Percentiles rank a stretch among this genome's conserved stretches.
Conservation (phyloP, 1,140 invertebrate species). For the Ceratina japonica region DNA sequence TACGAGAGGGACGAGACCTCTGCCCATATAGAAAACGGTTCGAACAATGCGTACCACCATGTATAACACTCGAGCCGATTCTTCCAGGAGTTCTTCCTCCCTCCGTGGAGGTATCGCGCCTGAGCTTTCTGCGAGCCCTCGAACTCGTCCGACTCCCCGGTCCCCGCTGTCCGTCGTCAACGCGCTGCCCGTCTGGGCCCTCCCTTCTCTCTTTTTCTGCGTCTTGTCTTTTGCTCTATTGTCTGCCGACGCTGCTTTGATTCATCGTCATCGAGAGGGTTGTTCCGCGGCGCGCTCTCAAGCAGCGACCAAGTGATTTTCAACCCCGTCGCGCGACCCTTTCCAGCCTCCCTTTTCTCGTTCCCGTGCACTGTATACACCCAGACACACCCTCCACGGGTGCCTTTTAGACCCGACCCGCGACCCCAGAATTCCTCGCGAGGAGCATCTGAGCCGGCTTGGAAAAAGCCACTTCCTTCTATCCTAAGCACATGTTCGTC, state of each 20-base stretch:
- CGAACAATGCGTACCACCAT: constrained; percentile 53
- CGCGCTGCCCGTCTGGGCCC: constrained; percentile 25
- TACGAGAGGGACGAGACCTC: constrained; percentile 10
- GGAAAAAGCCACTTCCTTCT: neutral
- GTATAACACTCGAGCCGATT: constrained; percentile 49
- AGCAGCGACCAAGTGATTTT: constrained; percentile 69
- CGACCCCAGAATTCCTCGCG: neutral
- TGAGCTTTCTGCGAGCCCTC: constrained; percentile 40
- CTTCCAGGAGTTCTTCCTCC: constrained; percentile 42
- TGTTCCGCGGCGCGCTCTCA: constrained; percentile 59
- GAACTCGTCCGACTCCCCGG: constrained; percentile 5
- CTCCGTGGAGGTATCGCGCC: constrained; percentile 13
- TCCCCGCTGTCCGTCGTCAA: neutral
- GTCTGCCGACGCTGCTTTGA: constrained; percentile 67
- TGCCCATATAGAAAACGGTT: constrained; percentile 46
- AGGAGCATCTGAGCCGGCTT: neutral
- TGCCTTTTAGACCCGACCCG: neutral
- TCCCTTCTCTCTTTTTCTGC: neutral
- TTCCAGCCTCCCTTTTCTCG: constrained; percentile 55
- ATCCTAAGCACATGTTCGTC: neutral
- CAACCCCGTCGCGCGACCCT: constrained; percentile 54
- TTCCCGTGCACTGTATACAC: constrained; percentile 29
- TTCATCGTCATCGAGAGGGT: constrained; percentile 73
- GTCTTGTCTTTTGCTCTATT: constrained; percentile 48
- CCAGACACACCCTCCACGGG: constrained; percentile 14